Evolutionary conservation across 2,888 invertebrate species (phyloP).

Genomic region (Parnassius smintheus): DNA sequence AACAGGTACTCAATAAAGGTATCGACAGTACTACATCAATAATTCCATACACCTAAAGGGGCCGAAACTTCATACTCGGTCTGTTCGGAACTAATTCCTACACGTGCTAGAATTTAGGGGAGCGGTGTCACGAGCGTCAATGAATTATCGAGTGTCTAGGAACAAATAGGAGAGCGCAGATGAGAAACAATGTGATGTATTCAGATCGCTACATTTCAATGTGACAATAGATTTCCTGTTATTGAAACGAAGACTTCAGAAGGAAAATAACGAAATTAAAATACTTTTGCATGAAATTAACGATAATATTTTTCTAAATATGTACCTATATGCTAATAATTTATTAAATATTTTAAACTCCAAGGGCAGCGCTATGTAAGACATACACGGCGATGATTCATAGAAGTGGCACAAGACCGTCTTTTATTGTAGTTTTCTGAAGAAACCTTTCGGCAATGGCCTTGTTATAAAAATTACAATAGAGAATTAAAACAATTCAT

Average conservation of each 20-base stretch:
- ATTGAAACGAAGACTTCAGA: background rate
- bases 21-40: constrained; percentile 18
- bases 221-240: constrained; percentile 2
- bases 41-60: constrained; percentile 20
- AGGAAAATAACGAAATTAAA: too few relatives aligned
- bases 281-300: too few relatives aligned
- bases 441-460: too few relatives aligned
- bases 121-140: constrained; percentile 49
- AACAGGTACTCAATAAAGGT: constrained; percentile 10
- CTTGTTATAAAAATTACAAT: too few relatives aligned
- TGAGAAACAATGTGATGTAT: constrained; percentile 10
- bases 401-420: too few relatives aligned
- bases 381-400: too few relatives aligned
- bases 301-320: too few relatives aligned
- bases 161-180: constrained; percentile 50
- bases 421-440: too few relatives aligned
- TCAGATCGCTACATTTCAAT: background rate
- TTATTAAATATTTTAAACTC: too few relatives aligned
- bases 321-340: too few relatives aligned
- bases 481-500: too few relatives aligned
- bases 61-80: constrained; percentile 23
- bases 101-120: constrained; percentile 27
- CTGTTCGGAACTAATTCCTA: constrained; percentile 21
- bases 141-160: constrained; percentile 70
- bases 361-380: too few relatives aligned